Conservation (phyloP, 1,140 invertebrate genomes). For the Drosophila azteca region DNA sequence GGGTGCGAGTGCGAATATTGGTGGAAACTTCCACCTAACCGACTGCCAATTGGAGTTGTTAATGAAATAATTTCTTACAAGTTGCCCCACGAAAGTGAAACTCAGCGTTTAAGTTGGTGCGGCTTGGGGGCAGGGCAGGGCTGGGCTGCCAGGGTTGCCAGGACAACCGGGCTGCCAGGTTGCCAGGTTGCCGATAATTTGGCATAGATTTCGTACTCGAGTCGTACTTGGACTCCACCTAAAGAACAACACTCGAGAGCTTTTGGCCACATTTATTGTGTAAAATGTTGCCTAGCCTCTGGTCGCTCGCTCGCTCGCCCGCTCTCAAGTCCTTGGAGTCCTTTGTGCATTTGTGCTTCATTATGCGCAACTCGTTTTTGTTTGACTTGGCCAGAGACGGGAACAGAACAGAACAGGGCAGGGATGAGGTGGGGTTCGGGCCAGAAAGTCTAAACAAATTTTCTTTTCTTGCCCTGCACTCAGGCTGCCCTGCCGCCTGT, state of each 20-base stretch:
- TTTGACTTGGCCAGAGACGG: constrained; percentile 61
- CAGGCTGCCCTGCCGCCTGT: constrained; percentile 25
- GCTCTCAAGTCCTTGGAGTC: constrained; percentile 24
- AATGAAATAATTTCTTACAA: constrained; percentile 78
- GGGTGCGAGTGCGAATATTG: neutral
- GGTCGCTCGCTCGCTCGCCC: neutral
- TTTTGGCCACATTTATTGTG: constrained; percentile 53
- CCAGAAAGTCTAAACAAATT: constrained; percentile 76
- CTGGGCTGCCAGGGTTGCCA: constrained; percentile 17
- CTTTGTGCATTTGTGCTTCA: constrained; percentile 77
- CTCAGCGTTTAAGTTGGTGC: constrained; percentile 67
- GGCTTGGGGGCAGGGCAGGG: no score
- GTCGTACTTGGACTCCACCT: neutral
- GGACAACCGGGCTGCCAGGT: neutral
- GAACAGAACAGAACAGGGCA: no score
- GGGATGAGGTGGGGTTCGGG: constrained; percentile 1
- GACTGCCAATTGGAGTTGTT: constrained; percentile 76
- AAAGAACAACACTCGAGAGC: constrained; percentile 36
- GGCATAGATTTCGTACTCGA: constrained; percentile 64
- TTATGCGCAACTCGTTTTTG: constrained; percentile 78
- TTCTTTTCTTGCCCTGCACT: constrained; percentile 61
- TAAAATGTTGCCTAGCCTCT: constrained; percentile 35
- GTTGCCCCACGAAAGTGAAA: constrained; percentile 66
- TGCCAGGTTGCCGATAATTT: constrained; percentile 49
- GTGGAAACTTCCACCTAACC: constrained; percentile 53